These are phyloP conservation scores for Latrodectus elegans DNA, from an alignment of 2,888 invertebrate species.

Conservation along the genomic window DNA sequence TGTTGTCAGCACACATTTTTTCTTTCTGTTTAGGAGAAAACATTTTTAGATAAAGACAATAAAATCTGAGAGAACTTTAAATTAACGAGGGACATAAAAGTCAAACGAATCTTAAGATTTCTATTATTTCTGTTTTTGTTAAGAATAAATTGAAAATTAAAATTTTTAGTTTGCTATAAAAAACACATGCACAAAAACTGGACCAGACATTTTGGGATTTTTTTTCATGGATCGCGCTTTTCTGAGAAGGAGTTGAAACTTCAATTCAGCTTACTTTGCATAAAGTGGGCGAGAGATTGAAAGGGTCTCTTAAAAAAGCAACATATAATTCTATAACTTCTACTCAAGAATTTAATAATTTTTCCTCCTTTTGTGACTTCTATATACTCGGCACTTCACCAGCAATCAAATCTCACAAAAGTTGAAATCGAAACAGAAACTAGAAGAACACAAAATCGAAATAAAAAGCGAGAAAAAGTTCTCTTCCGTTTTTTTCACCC, in stretches of 20 bases:
- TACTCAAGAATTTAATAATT: not conserved
- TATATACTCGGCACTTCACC: not conserved
- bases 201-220: too few relatives aligned
- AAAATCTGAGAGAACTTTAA: too few relatives aligned
- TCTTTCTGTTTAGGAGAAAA: too few relatives aligned
- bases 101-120: too few relatives aligned
- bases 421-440: not conserved
- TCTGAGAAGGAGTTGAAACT: not conserved
- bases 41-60: too few relatives aligned
- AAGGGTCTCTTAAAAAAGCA: not conserved
- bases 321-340: constrained; percentile 1
- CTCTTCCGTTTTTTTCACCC: not conserved
- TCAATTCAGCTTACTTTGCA: not conserved
- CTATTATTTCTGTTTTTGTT: too few relatives aligned
- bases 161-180: too few relatives aligned
- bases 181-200: too few relatives aligned
- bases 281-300: not conserved
- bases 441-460: constrained; percentile 12
- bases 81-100: too few relatives aligned
- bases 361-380: not conserved
- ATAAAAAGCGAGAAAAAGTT: constrained; percentile 46
- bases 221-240: too few relatives aligned
- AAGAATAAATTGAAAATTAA: too few relatives aligned
- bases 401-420: constrained; percentile 53
- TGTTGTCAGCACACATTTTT: too few relatives aligned